Evolutionary conservation across 2,797 vertebrate species (phyloP).

Genomic region (Anas bahamensis): DNA sequence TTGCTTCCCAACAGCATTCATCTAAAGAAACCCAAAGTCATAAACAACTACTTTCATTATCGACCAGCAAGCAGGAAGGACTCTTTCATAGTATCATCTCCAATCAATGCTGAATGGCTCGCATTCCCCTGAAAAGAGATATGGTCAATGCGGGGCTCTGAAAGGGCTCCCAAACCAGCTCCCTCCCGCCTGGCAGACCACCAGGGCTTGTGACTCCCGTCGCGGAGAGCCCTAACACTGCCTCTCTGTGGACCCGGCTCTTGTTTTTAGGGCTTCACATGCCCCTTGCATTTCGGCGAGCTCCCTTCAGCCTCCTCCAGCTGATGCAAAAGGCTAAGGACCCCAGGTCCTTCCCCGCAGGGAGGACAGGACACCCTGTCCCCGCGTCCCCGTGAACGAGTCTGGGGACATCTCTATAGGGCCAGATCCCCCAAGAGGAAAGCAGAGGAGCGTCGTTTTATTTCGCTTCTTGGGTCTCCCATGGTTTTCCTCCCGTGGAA

Average conservation of each 20-base stretch:
- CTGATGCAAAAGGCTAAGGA: neutral
- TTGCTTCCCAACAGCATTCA: neutral
- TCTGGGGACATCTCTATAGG: neutral
- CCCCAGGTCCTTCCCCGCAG: neutral
- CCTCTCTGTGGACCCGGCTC: neutral
- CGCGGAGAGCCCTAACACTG: neutral
- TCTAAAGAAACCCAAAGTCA: neutral
- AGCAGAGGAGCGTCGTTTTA: neutral
- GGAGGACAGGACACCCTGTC: neutral
- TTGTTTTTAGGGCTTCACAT: neutral
- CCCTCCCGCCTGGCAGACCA: neutral
- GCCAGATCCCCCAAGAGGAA: accelerated
- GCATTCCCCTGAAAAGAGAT: neutral
- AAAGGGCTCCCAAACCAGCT: neutral
- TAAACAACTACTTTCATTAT: neutral
- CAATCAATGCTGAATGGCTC: neutral
- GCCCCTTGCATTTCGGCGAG: neutral
- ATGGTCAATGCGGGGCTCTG: neutral
- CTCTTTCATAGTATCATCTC: neutral
- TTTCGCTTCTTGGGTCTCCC: neutral
- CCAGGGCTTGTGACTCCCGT: neutral
- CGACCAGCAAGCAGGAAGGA: neutral
- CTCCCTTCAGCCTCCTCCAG: neutral
- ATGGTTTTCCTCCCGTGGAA: neutral
- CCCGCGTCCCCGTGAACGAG: accelerated